phyloP scores from a whole-genome alignment of 2,888 invertebrate species.

The Drosophila acutilabella region DNA sequence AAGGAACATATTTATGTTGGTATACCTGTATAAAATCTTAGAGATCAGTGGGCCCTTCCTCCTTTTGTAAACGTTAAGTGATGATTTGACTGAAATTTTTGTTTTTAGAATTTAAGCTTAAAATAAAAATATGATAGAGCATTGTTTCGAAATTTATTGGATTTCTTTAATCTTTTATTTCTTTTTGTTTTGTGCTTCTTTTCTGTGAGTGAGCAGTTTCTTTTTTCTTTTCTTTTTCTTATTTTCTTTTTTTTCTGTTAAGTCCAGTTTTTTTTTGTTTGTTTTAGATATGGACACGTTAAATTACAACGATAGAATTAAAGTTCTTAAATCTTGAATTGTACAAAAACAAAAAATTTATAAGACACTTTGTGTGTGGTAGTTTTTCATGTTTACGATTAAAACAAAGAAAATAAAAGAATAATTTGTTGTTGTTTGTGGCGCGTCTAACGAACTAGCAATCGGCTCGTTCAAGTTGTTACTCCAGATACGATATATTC shows the following conservation, averaged over 20 bases:
- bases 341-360: conserved; percentile 58
- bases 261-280: conserved; percentile 18
- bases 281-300: conserved; percentile 39
- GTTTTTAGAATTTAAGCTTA: conserved; percentile 60
- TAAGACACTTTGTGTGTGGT: conserved; percentile 40
- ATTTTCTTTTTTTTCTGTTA: background rate
- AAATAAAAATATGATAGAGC: conserved; percentile 72
- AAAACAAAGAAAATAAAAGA: conserved; percentile 46
- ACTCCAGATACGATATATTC: conserved; percentile 62
- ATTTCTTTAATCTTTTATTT: conserved; percentile 42
- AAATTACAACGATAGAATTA: conserved; percentile 54
- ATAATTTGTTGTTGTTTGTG: conserved; percentile 34
- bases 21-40: background rate
- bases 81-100: conserved; percentile 64
- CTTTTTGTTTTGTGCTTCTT: conserved; percentile 58
- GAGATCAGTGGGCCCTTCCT: conserved; percentile 48
- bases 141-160: conserved; percentile 71
- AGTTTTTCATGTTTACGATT: conserved; percentile 26
- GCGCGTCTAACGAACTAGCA: conserved; percentile 50
- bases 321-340: conserved; percentile 56
- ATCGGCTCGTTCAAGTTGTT: conserved; percentile 46
- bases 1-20: too few species aligned
- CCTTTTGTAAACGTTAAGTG: conserved; percentile 40
- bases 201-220: conserved; percentile 59
- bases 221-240: conserved; percentile 40